Conservation (phyloP, 2,797 vertebrate genomes). For the Graptemys geographica region DNA sequence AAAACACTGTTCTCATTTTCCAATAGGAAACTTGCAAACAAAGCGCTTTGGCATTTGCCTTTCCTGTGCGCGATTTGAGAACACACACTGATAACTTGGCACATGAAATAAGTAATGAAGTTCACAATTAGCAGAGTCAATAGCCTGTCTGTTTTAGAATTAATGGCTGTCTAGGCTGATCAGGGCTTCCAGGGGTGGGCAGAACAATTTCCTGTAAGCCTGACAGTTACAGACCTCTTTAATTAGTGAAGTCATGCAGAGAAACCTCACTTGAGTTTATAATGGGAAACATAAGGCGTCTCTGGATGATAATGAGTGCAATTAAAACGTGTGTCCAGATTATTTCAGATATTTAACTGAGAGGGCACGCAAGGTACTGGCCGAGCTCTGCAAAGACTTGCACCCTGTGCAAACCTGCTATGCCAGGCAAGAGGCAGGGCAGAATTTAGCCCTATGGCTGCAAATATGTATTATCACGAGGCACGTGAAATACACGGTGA, state of each 20-base stretch:
- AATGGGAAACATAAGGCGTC: conserved; percentile 26
- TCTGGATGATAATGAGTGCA: conserved; percentile 36
- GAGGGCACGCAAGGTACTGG: neutral
- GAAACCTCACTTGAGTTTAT: neutral
- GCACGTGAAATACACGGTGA: too few species aligned
- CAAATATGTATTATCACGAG: neutral
- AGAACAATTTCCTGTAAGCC: conserved; percentile 39
- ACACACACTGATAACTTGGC: conserved; percentile 7
- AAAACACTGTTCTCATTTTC: neutral
- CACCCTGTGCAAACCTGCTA: neutral
- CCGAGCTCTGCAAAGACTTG: neutral
- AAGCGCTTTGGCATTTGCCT: conserved; percentile 13
- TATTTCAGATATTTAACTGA: rapidly evolving
- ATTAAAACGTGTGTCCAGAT: conserved; percentile 25
- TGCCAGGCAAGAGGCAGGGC: neutral
- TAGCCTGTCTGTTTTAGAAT: conserved; percentile 62
- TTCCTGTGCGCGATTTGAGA: conserved; percentile 2
- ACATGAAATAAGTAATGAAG: neutral
- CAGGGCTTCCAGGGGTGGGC: conserved; percentile 37
- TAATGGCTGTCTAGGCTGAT: conserved; percentile 22
- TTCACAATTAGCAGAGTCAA: neutral
- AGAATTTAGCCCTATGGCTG: neutral
- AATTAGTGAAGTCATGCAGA: conserved; percentile 50
- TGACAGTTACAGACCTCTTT: conserved; percentile 43
- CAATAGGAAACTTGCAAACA: neutral